Percentiles rank a stretch among this genome's conserved stretches.
These are phyloP conservation scores for Melanotus villosus DNA, from an alignment of 2,888 invertebrate genomes.

Conservation along the genomic window DNA sequence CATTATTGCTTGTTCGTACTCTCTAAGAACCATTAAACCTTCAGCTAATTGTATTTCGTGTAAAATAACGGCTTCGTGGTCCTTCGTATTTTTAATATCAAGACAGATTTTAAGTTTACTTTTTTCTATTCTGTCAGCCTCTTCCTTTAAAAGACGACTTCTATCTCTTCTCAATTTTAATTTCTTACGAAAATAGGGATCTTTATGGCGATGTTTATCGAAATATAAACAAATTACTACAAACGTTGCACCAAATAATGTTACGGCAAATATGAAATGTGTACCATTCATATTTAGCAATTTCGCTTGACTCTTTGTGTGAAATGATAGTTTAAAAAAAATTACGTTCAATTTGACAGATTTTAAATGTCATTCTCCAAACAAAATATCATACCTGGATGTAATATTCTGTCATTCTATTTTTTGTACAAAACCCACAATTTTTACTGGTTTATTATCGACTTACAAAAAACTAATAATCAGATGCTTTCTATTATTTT, in stretches of 20 bases:
- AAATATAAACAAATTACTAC: conserved; percentile 37
- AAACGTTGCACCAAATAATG: conserved; percentile 27
- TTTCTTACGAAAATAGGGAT: conserved; percentile 36
- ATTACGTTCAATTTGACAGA: not conserved
- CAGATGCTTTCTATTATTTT: no score
- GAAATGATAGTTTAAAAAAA: not conserved
- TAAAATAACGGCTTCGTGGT: conserved; percentile 49
- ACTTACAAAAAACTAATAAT: no score
- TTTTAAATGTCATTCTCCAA: no score
- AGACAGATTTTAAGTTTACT: not conserved
- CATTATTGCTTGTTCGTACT: conserved; percentile 51
- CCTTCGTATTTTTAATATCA: not conserved
- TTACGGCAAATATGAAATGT: conserved; percentile 26
- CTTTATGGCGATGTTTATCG: conserved; percentile 34
- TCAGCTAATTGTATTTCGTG: conserved; percentile 55
- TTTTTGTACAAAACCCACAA: no score
- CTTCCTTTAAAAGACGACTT: not conserved
- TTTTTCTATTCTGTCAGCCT: not conserved
- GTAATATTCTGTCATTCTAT: no score
- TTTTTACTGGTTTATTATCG: no score
- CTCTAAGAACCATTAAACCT: conserved; percentile 49
- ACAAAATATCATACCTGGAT: no score
- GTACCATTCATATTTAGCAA: conserved; percentile 28
- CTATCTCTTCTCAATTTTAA: conserved; percentile 23
- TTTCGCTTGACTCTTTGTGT: not conserved